Evolutionary conservation across 2,113 vertebrate species (phyloP).

Genomic region (Phyllostomus hastatus): DNA sequence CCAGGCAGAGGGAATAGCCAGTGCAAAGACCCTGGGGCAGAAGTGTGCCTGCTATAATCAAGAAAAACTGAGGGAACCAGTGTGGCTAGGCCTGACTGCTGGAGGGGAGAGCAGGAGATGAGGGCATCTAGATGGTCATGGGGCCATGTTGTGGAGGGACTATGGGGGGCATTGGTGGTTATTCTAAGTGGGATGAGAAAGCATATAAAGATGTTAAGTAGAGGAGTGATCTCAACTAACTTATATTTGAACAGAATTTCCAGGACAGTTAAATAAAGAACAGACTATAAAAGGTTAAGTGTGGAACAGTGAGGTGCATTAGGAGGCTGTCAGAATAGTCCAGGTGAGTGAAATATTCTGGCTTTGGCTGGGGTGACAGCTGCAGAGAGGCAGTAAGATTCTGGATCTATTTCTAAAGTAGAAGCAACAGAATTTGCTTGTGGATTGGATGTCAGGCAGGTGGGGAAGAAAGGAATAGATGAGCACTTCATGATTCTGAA

Average conservation of each 20-base stretch:
- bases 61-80: neutral
- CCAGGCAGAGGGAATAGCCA: neutral
- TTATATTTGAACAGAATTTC: neutral
- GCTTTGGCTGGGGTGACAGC: neutral
- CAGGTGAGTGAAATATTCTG: neutral
- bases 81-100: neutral
- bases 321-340: neutral
- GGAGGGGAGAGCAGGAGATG: neutral
- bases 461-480: neutral
- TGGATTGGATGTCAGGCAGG: neutral
- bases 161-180: neutral
- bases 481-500: neutral
- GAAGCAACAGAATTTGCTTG: neutral
- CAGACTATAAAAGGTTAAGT: neutral
- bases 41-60: neutral
- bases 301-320: neutral
- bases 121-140: neutral
- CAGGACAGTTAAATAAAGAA: neutral
- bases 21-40: neutral
- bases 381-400: neutral
- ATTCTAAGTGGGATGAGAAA: neutral
- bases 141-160: neutral
- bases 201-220: neutral
- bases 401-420: neutral
- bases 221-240: neutral